Percentiles rank a stretch among this genome's conserved stretches.
These are phyloP conservation scores for Anthrax anthrax DNA, from an alignment of 2,888 invertebrate species.

Conservation along the genomic window DNA sequence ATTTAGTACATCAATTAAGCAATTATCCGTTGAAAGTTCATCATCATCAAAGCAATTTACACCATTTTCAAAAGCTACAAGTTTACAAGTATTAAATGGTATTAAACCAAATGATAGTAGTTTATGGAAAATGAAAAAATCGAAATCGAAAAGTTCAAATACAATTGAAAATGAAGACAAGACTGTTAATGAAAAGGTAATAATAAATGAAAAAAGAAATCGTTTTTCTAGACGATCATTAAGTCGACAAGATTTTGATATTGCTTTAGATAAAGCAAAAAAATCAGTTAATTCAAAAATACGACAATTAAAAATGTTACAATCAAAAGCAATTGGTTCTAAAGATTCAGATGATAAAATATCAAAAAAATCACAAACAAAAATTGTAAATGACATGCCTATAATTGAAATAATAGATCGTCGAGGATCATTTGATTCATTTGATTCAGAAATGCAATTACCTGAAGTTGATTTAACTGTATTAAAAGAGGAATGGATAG, in stretches of 20 bases:
- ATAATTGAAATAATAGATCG: neutral
- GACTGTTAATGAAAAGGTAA: neutral
- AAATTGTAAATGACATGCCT: neutral
- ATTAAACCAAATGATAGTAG: constrained; percentile 7
- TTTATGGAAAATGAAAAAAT: constrained; percentile 5
- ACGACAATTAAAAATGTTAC: neutral
- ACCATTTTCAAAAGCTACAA: neutral
- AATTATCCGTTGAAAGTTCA: neutral
- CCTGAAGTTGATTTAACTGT: neutral
- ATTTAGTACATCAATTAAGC: neutral
- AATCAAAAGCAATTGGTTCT: neutral
- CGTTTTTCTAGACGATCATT: neutral
- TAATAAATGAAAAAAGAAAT: neutral
- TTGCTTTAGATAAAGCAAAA: constrained; percentile 7
- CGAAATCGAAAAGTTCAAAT: neutral
- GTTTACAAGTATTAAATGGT: neutral
- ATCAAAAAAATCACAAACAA: neutral
- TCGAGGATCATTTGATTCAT: neutral
- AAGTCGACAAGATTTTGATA: constrained; percentile 3
- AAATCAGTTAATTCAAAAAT: constrained; percentile 3
- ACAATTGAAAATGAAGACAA: neutral
- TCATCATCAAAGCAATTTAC: neutral
- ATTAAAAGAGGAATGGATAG: neutral
- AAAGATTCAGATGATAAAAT: neutral
- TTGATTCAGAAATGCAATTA: neutral